These are phyloP conservation scores for Chironomus riparius DNA, from an alignment of 2,888 invertebrate species.

Conservation along the genomic window DNA sequence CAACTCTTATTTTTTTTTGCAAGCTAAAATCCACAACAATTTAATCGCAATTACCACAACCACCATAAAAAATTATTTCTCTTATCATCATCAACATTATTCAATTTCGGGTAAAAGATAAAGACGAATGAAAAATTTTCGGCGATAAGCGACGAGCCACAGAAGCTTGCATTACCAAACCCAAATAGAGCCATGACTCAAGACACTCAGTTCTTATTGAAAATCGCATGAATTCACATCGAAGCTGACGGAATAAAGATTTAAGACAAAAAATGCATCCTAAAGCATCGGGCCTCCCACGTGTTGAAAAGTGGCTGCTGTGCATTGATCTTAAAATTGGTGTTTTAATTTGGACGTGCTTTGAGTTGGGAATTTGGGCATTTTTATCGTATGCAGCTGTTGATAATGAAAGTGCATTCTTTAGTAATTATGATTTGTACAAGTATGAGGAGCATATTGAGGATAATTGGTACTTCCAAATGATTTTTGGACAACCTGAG, in stretches of 20 bases:
- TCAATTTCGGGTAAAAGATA: no score
- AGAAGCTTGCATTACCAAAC: no score
- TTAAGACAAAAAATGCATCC: background rate
- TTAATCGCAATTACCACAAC: no score
- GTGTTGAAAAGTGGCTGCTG: conserved; percentile 3
- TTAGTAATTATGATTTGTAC: conserved; percentile 15
- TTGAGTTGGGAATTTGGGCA: conserved; percentile 14
- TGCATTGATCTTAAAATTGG: conserved; percentile 19
- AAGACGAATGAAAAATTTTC: no score
- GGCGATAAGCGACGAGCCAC: no score
- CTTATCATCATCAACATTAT: no score
- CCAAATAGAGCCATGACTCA: no score
- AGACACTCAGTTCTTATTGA: no score
- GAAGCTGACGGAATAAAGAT: background rate
- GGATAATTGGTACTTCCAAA: conserved; percentile 23
- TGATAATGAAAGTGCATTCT: conserved; percentile 14
- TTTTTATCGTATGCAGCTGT: conserved; percentile 7
- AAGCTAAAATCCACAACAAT: no score
- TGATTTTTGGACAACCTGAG: conserved; percentile 10
- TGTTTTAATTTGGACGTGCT: background rate
- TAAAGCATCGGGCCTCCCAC: background rate
- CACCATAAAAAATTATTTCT: no score
- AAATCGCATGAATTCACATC: no score
- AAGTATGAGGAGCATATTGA: conserved; percentile 23
- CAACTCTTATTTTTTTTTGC: no score